Percentiles rank a stretch among this genome's conserved stretches.
Evolutionary conservation across 2,797 vertebrate genomes (phyloP).

Genomic region (Bufotes viridis): DNA sequence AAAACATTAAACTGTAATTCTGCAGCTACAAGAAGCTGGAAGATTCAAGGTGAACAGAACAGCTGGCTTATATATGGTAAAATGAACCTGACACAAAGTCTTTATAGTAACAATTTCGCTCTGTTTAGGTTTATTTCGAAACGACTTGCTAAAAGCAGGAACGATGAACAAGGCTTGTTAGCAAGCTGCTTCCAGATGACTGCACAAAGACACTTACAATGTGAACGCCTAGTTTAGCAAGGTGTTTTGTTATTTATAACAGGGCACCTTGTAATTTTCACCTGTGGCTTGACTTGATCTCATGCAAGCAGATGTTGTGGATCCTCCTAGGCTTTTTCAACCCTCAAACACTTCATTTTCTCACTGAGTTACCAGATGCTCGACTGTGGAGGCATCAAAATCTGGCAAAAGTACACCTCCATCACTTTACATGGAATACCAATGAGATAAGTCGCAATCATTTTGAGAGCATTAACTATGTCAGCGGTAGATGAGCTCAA

Average conservation of each 20-base stretch:
- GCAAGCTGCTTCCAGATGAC: conserved; percentile 50
- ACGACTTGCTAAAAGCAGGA: conserved; percentile 24
- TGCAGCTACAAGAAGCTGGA: background rate
- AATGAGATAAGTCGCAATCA: conserved; percentile 55
- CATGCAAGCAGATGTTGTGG: conserved; percentile 66
- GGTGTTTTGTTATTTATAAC: conserved; percentile 63
- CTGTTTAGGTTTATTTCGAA: conserved; percentile 30
- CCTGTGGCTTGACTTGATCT: conserved; percentile 58
- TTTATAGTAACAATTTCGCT: conserved; percentile 45
- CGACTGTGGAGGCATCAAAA: conserved; percentile 62
- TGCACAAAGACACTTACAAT: conserved; percentile 53
- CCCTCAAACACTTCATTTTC: conserved; percentile 65
- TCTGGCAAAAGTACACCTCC: conserved; percentile 58
- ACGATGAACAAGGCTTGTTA: conserved; percentile 53
- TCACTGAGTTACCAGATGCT: conserved; percentile 66
- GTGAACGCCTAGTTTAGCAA: conserved; percentile 67
- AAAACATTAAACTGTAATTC: background rate
- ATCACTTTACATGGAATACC: conserved; percentile 61
- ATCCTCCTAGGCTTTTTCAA: conserved; percentile 64
- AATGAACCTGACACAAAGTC: conserved; percentile 49
- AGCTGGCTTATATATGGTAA: conserved; percentile 45
- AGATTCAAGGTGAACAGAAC: conserved; percentile 24
- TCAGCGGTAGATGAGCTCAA: background rate
- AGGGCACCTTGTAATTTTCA: conserved; percentile 61
- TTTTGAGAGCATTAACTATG: background rate